A percentile compares a stretch with the other conserved stretches of the same genome.
Evolutionary conservation across 2,888 invertebrate species (phyloP).

Genomic region (Exephanes ischioxanthus): DNA sequence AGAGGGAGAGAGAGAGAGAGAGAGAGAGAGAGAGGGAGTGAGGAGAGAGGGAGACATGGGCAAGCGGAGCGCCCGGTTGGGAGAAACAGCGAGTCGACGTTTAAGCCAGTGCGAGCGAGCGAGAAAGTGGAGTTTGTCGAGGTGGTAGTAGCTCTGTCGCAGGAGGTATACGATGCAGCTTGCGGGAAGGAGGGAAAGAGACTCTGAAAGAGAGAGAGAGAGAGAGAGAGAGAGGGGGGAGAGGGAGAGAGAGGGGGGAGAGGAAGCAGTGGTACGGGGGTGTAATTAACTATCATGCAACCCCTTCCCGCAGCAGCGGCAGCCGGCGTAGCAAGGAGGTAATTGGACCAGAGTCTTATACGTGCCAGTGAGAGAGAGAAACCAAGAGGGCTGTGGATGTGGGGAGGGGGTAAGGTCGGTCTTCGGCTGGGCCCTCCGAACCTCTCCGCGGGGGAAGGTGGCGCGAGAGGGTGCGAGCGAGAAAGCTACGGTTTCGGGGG

Average conservation of each 20-base stretch:
- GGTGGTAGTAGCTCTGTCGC: conserved; percentile 74
- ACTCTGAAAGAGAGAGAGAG: background rate
- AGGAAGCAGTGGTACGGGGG: conserved; percentile 73
- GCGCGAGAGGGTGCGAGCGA: background rate
- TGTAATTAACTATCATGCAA: conserved; percentile 85
- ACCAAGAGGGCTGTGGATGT: conserved; percentile 13
- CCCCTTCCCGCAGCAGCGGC: conserved; percentile 81
- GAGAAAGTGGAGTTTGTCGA: conserved; percentile 66
- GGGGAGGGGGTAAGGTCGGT: conserved; percentile 40
- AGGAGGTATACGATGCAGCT: conserved; percentile 73
- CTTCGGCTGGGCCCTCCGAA: conserved; percentile 32
- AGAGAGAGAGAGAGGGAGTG: conserved; percentile 51
- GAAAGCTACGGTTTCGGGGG: conserved; percentile 3
- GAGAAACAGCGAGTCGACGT: conserved; percentile 57
- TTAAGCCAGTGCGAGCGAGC: conserved; percentile 66
- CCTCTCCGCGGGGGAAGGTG: conserved; percentile 7
- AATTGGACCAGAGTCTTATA: conserved; percentile 84
- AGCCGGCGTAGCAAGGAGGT: conserved; percentile 84
- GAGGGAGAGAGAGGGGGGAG: conserved; percentile 28
- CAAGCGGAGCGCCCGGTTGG: conserved; percentile 61
- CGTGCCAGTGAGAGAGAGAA: conserved; percentile 74
- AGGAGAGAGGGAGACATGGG: conserved; percentile 58
- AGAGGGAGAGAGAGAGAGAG: conserved; percentile 54
- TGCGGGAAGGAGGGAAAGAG: conserved; percentile 21
- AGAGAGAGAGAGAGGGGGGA: background rate